Conservation (phyloP, 2,113 vertebrate genomes). For the Athene cunicularia region DNA sequence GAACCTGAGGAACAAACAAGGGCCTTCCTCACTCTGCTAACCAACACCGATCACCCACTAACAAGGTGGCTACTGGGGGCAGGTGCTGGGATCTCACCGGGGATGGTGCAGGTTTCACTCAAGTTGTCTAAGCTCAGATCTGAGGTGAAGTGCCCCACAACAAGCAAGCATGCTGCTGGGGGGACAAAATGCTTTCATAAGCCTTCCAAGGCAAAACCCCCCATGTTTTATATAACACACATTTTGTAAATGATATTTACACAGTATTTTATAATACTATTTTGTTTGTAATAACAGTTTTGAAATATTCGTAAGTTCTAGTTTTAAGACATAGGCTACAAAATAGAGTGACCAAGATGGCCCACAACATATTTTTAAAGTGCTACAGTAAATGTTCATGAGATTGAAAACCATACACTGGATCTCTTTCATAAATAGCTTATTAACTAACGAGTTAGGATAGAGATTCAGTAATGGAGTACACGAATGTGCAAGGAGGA, state of each 20-base stretch:
- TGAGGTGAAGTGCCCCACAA: not conserved
- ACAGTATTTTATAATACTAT: not conserved
- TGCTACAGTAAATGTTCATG: not conserved
- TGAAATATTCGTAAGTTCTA: not conserved
- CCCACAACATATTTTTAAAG: not conserved
- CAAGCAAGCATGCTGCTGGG: fast-evolving
- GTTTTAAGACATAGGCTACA: not conserved
- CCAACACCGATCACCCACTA: too few relatives aligned
- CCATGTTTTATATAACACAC: not conserved
- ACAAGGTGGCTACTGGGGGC: not conserved
- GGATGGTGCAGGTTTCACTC: not conserved
- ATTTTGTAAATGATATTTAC: not conserved
- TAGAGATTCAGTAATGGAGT: not conserved
- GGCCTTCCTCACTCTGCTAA: not conserved
- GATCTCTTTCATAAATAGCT: not conserved
- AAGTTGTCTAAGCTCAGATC: not conserved
- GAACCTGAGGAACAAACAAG: too few relatives aligned
- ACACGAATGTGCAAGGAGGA: not conserved
- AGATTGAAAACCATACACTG: not conserved
- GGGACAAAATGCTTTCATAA: not conserved
- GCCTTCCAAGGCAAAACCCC: not conserved
- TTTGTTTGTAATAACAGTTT: not conserved
- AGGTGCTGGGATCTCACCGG: fast-evolving
- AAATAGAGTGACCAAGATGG: not conserved
- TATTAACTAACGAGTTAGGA: not conserved